Evolutionary conservation across 2,797 vertebrate species (phyloP).

Genomic region (Neostethus bicornis): DNA sequence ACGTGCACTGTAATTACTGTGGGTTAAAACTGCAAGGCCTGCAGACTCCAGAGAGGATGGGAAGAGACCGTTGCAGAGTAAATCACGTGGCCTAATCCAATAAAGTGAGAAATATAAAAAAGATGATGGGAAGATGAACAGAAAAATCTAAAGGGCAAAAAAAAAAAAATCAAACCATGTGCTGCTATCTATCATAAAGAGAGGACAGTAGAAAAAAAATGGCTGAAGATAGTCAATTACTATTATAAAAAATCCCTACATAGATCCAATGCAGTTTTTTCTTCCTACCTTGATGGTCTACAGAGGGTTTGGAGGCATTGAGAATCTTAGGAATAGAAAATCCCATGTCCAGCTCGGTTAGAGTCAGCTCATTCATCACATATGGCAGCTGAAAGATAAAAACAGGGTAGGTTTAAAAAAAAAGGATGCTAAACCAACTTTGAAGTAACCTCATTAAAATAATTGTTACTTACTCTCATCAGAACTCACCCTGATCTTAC

Average conservation of each 20-base stretch:
- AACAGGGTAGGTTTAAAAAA: background rate
- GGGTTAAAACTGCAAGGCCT: slow-evolving; percentile 39
- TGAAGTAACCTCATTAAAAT: background rate
- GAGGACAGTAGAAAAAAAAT: background rate
- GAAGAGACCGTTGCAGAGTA: background rate
- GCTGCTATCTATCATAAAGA: background rate
- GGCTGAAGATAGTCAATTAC: background rate
- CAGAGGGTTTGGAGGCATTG: slow-evolving; percentile 89
- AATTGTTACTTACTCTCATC: background rate
- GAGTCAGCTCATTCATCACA: slow-evolving; percentile 97
- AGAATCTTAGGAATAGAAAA: slow-evolving; percentile 95
- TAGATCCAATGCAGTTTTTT: background rate
- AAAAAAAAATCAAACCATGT: background rate
- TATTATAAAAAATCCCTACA: background rate
- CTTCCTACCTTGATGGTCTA: slow-evolving; percentile 93
- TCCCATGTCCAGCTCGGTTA: slow-evolving; percentile 99
- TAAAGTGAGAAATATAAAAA: slow-evolving; percentile 11
- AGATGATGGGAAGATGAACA: background rate
- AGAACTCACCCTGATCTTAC: slow-evolving; percentile 93
- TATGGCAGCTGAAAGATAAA: slow-evolving; percentile 87
- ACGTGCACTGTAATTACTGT: slow-evolving; percentile 62
- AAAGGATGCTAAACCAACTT: background rate
- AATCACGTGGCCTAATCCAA: slow-evolving; percentile 22
- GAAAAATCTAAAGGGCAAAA: background rate
- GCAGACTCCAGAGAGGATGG: slow-evolving; percentile 18